Conservation (phyloP, 2,888 invertebrate species). For the Ethmia dodecea region DNA sequence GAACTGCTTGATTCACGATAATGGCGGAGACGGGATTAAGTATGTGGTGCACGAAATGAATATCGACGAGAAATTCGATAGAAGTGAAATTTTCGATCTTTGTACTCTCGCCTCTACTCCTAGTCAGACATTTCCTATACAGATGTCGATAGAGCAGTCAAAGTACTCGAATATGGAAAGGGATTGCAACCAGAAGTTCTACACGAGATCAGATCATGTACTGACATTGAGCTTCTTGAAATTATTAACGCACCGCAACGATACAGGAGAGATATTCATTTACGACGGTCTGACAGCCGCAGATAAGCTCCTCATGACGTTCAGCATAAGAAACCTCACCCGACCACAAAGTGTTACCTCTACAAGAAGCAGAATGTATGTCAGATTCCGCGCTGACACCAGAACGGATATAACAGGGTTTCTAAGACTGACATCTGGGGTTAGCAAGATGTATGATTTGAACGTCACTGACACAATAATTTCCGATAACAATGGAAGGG, state of each 20-base stretch:
- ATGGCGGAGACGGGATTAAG: conserved; percentile 94
- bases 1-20: conserved; percentile 87
- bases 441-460: conserved; percentile 89
- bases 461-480: conserved; percentile 91
- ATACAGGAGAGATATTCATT: conserved; percentile 85
- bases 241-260: conserved; percentile 85
- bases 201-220: conserved; percentile 86
- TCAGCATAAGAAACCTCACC: conserved; percentile 89
- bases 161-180: conserved; percentile 83
- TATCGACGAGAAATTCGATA: conserved; percentile 85
- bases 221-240: conserved; percentile 92
- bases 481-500: conserved; percentile 94
- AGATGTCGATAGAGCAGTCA: conserved; percentile 88
- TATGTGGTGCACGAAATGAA: conserved; percentile 90
- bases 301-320: conserved; percentile 83
- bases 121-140: conserved; percentile 92
- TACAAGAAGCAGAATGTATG: conserved; percentile 86
- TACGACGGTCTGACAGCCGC: conserved; percentile 86
- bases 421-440: conserved; percentile 86
- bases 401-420: conserved; percentile 86
- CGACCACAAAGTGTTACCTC: conserved; percentile 93
- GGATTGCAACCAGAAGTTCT: conserved; percentile 88
- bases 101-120: conserved; percentile 90
- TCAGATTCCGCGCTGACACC: conserved; percentile 86
- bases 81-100: conserved; percentile 88